These are phyloP conservation scores for Gallinago nigripennis DNA, from an alignment of 2,797 vertebrate genomes.

Conservation along the genomic window DNA sequence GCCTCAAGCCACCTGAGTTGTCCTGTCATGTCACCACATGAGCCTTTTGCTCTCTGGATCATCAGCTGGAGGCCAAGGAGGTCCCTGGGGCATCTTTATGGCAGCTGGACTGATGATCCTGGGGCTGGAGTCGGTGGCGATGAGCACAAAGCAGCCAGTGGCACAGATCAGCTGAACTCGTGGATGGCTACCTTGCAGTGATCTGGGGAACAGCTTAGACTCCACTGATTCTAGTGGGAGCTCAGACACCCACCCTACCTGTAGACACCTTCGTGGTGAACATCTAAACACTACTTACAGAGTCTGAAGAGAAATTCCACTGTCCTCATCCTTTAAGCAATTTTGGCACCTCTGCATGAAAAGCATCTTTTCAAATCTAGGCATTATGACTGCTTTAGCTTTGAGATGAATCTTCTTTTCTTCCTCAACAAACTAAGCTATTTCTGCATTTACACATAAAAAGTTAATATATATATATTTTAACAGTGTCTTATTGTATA, in stretches of 20 bases:
- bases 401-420: background rate
- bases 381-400: background rate
- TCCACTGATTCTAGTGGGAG: background rate
- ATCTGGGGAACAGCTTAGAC: background rate
- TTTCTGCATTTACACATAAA: background rate
- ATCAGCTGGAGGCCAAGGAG: background rate
- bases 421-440: background rate
- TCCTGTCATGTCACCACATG: background rate
- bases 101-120: background rate
- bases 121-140: background rate
- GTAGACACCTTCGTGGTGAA: background rate
- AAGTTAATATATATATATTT: background rate
- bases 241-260: background rate
- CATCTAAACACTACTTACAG: background rate
- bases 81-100: background rate
- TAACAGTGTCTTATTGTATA: background rate
- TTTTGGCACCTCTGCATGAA: background rate
- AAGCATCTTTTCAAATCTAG: background rate
- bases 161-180: accelerated
- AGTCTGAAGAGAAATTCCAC: background rate
- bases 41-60: background rate
- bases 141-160: background rate
- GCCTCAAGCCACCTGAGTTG: background rate
- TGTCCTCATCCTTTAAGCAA: background rate
- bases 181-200: background rate